A percentile compares a stretch with the other conserved stretches of the same genome.
phyloP scores from a whole-genome alignment of 2,888 invertebrate species.

The Netelia inedita region DNA sequence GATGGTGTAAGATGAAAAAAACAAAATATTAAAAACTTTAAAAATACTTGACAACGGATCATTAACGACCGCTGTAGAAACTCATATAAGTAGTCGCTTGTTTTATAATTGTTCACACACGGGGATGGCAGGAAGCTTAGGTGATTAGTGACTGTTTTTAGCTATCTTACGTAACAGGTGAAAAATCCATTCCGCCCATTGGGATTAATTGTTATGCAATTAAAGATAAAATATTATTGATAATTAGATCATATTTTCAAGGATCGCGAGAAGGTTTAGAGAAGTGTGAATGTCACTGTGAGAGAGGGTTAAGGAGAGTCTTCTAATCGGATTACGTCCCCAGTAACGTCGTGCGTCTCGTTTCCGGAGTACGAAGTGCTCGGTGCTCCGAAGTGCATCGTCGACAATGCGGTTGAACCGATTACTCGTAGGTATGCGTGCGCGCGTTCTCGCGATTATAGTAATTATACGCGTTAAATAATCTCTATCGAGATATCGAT shows the following conservation, averaged over 20 bases:
- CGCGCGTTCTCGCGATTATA: background rate
- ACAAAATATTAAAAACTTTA: no score
- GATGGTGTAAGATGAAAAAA: no score
- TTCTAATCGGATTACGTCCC: constrained; percentile 73
- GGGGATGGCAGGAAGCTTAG: no score
- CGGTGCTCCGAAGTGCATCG: constrained; percentile 71
- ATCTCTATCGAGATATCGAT: background rate
- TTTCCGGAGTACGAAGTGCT: constrained; percentile 11
- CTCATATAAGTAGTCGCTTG: no score
- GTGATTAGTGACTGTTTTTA: no score
- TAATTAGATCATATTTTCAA: constrained; percentile 31
- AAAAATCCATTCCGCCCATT: background rate
- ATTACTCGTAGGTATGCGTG: constrained; percentile 67
- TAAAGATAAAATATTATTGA: background rate
- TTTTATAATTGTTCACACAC: no score
- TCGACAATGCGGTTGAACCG: constrained; percentile 71
- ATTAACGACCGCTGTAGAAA: no score
- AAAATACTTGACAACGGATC: no score
- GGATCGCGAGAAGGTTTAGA: constrained; percentile 63
- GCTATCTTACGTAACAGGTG: no score
- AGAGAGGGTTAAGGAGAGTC: constrained; percentile 69
- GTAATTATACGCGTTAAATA: background rate
- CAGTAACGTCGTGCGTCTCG: constrained; percentile 12
- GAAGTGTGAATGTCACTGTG: constrained; percentile 30
- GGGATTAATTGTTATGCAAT: background rate